phyloP scores from a whole-genome alignment of 2,797 vertebrate species.

The Spheniscus humboldti region DNA sequence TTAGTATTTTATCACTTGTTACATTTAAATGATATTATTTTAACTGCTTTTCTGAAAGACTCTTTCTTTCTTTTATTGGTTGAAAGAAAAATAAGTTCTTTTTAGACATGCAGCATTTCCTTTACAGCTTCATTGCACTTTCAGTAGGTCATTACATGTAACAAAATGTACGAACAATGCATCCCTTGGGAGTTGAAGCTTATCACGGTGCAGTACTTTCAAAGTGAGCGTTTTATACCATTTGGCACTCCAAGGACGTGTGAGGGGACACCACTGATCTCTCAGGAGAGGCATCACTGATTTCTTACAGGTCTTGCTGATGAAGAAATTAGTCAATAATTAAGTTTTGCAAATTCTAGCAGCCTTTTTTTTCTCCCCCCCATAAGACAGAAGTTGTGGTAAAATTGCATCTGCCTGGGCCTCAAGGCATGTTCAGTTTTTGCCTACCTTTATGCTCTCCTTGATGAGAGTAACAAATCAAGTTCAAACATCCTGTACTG shows the following conservation, averaged over 20 bases:
- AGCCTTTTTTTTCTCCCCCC: background rate
- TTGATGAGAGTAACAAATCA: slow-evolving; percentile 27
- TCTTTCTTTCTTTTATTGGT: background rate
- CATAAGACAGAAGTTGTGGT: background rate
- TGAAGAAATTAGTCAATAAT: slow-evolving; percentile 24
- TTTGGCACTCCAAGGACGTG: slow-evolving; percentile 7
- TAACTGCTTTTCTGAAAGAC: background rate
- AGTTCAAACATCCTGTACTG: background rate
- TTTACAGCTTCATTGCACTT: slow-evolving; percentile 33
- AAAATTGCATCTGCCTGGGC: background rate
- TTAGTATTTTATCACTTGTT: slow-evolving; percentile 5
- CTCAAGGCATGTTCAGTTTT: background rate
- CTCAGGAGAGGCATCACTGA: background rate
- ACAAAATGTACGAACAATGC: slow-evolving; percentile 40
- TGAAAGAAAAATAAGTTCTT: slow-evolving; percentile 36
- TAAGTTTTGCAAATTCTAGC: slow-evolving; percentile 16
- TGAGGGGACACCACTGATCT: slow-evolving; percentile 21
- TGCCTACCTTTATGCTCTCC: slow-evolving; percentile 2
- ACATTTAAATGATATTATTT: slow-evolving; percentile 23
- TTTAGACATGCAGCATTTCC: background rate
- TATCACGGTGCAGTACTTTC: background rate
- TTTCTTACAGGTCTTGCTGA: background rate
- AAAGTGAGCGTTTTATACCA: slow-evolving; percentile 15
- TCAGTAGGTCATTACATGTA: slow-evolving; percentile 12
- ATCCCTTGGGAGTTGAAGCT: background rate